These are phyloP conservation scores for Zaprionus nigranus DNA, from an alignment of 1,140 invertebrate species.

Conservation along the genomic window DNA sequence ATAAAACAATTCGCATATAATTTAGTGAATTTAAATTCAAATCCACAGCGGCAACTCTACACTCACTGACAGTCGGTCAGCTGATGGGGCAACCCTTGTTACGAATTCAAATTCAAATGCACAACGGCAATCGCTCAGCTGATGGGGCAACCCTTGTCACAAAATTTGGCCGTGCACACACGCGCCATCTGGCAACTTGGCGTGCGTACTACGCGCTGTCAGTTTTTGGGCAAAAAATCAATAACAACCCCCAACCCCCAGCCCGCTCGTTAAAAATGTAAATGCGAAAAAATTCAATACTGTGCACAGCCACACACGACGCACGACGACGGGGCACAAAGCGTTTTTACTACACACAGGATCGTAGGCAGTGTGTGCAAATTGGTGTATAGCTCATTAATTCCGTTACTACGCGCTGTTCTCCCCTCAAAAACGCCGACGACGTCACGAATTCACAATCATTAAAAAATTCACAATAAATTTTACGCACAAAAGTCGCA, in stretches of 20 bases:
- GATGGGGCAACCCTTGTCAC: constrained; percentile 46
- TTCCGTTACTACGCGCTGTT: constrained; percentile 3
- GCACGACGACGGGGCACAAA: constrained; percentile 55
- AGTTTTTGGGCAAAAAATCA: constrained; percentile 74
- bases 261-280: constrained; percentile 81
- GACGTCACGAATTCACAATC: neutral
- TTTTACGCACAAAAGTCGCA: constrained; percentile 2
- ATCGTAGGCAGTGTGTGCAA: constrained; percentile 11
- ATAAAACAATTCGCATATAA: no score
- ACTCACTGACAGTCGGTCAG: constrained; percentile 20
- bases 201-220: constrained; percentile 40
- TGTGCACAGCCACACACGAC: constrained; percentile 76
- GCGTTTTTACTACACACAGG: constrained; percentile 51
- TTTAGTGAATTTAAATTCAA: constrained; percentile 10
- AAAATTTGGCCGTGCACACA: constrained; percentile 36
- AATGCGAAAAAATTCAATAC: constrained; percentile 83
- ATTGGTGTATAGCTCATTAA: neutral
- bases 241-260: constrained; percentile 76
- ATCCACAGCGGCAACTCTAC: constrained; percentile 19
- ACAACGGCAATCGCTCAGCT: constrained; percentile 46
- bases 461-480: neutral
- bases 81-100: constrained; percentile 52
- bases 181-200: constrained; percentile 49
- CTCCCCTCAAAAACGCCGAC: constrained; percentile 28
- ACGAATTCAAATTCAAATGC: constrained; percentile 13